Evolutionary conservation across 2,797 vertebrate genomes (phyloP).

Genomic region (Darevskia mixta): DNA sequence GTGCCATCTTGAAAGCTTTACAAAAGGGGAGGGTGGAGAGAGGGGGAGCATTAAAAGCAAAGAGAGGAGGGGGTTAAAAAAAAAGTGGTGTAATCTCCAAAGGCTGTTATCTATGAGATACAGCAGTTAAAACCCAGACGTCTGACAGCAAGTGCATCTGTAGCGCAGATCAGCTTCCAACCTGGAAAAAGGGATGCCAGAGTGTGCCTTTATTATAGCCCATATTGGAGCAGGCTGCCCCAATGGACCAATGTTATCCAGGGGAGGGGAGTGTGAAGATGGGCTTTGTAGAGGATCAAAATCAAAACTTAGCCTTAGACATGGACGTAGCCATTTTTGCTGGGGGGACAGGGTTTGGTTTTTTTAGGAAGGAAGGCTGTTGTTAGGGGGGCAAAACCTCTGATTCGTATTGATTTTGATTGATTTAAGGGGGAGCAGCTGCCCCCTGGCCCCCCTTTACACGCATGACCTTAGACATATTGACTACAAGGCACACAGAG

Average conservation of each 20-base stretch:
- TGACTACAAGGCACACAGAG: neutral
- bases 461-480: neutral
- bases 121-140: conserved; percentile 52
- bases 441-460: too few relatives aligned
- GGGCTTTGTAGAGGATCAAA: neutral
- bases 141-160: conserved; percentile 60
- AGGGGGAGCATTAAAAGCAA: conserved; percentile 50
- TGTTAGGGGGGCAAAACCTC: too few relatives aligned
- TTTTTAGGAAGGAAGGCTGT: neutral
- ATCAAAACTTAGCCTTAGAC: neutral
- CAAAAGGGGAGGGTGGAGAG: conserved; percentile 17
- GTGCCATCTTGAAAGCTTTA: conserved; percentile 75
- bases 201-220: neutral
- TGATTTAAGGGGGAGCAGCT: too few relatives aligned
- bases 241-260: neutral
- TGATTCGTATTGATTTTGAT: too few relatives aligned
- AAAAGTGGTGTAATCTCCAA: conserved; percentile 49
- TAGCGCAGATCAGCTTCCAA: conserved; percentile 56
- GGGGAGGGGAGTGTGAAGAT: neutral
- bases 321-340: neutral
- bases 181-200: conserved; percentile 38
- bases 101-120: conserved; percentile 41
- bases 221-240: neutral
- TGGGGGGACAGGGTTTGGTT: too few relatives aligned
- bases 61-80: conserved; percentile 67